A percentile compares a stretch with the other conserved stretches of the same genome.
Conservation (phyloP, 2,797 vertebrate species). For the Chelidonichthys spinosus region DNA sequence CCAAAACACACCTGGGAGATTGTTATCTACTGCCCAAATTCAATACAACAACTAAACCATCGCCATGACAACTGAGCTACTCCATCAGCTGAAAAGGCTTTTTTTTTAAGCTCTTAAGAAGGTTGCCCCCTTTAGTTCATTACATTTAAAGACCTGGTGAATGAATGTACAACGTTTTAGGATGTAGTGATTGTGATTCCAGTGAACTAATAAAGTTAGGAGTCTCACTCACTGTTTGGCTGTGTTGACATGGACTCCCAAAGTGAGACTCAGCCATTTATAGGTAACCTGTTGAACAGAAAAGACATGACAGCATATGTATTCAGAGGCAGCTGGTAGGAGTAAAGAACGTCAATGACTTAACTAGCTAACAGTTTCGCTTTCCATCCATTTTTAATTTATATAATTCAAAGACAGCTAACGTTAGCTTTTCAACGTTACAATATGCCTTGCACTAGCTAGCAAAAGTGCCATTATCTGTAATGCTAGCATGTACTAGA, state of each 20-base stretch:
- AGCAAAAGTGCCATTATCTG: neutral
- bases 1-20: neutral
- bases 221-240: conserved; percentile 93
- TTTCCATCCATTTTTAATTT: too few species aligned
- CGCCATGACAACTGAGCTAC: neutral
- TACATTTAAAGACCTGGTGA: too few species aligned
- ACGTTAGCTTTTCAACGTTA: neutral
- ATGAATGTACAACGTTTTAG: neutral
- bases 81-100: neutral
- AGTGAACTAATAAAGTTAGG: neutral
- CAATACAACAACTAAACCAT: neutral
- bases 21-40: neutral
- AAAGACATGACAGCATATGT: neutral
- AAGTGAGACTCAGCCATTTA: conserved; percentile 96
- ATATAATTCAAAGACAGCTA: too few species aligned
- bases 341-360: too few species aligned
- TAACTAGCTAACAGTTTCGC: too few species aligned
- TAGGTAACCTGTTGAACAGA: conserved; percentile 90
- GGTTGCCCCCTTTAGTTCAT: too few species aligned
- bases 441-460: neutral
- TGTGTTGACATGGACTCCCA: conserved; percentile 96
- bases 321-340: neutral
- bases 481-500: too few species aligned
- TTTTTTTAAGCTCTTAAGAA: neutral
- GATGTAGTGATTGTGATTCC: neutral